Evolutionary conservation across 2,113 vertebrate species (phyloP), one percentile per base, ranked within the genome.

Genomic region (Beaufortia kweichowensis): DNA sequence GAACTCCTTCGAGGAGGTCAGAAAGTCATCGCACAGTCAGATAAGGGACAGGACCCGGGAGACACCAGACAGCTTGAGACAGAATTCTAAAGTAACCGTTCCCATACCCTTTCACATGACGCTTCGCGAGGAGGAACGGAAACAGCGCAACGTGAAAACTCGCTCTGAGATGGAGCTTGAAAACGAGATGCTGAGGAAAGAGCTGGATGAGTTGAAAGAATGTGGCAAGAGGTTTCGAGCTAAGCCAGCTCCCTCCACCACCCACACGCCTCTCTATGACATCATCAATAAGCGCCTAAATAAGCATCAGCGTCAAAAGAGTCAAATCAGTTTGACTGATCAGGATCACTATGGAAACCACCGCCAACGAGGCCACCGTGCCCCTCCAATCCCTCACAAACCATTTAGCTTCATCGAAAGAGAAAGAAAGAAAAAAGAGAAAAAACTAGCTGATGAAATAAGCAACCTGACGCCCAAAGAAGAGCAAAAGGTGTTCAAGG

Each of bases 21-120:
- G 23, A 23, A 56, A 21, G 43, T 65, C 24, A 31, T 65, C 21
- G 4, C 50, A 8, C 24, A 67, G 48, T 31, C 15, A 75, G 74
- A n/a, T 55, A 17, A 56, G 4, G 46, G 92, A 91, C 73, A 78
- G 41, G 0, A 90, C 93, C 87, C 86, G 81, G 4, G 43, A 28
- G 26, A 2, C 8, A 6, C 9, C 19, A 6, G 43, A 29, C 24
- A 28, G 12, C 26, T 43, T 26, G 11, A 66, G 75, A 66, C 62
- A 11, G 7, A 17, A 57, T 29, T 91, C 91, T 48, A 94, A 76
- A 76, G 66, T 94, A 33, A 98, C 96, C 0, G 85, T 96, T 43
- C 96, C 96, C 67, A 89, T 89, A 81, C 96, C 96, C n/a, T 98
- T 98, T 87, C 90, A 93, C 75, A 98, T 98, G 96, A 98, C 90